These are phyloP conservation scores for Gymnocephalus cernua DNA, from an alignment of 2,113 vertebrate species.

Conservation along the genomic window DNA sequence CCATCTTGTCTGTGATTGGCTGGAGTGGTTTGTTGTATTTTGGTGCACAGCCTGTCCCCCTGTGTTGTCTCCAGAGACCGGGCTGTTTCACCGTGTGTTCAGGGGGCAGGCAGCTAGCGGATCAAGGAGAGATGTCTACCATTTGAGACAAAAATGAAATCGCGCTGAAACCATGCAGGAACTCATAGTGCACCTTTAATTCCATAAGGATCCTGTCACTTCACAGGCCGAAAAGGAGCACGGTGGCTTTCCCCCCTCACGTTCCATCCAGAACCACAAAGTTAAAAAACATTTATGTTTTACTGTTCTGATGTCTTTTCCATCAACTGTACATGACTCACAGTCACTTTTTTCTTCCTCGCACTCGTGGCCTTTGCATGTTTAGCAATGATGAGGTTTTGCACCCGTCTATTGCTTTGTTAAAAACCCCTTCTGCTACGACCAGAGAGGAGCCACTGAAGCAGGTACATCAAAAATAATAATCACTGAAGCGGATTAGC, in stretches of 20 bases:
- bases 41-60: too few species aligned
- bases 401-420: conserved; percentile 25
- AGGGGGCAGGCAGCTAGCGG: too few species aligned
- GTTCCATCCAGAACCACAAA: not conserved
- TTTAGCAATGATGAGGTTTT: conserved; percentile 36
- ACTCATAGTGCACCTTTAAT: too few species aligned
- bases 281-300: not conserved
- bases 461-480: conserved; percentile 28
- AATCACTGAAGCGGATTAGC: conserved; percentile 43
- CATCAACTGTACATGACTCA: conserved; percentile 17
- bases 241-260: not conserved
- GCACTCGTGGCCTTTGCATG: conserved; percentile 62
- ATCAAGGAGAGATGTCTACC: too few species aligned
- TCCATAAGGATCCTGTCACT: conserved; percentile 25
- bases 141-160: too few species aligned
- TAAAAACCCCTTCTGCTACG: conserved; percentile 19
- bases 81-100: too few species aligned
- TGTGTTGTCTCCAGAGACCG: too few species aligned
- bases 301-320: conserved; percentile 13
- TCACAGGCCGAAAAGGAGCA: conserved; percentile 16
- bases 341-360: conserved; percentile 10
- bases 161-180: too few species aligned
- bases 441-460: conserved; percentile 34
- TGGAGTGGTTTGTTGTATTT: too few species aligned
- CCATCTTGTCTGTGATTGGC: too few species aligned